Base-by-base conservation (phyloP, 2,888 invertebrate genomes). In the Drosophila pegasa region DNA sequence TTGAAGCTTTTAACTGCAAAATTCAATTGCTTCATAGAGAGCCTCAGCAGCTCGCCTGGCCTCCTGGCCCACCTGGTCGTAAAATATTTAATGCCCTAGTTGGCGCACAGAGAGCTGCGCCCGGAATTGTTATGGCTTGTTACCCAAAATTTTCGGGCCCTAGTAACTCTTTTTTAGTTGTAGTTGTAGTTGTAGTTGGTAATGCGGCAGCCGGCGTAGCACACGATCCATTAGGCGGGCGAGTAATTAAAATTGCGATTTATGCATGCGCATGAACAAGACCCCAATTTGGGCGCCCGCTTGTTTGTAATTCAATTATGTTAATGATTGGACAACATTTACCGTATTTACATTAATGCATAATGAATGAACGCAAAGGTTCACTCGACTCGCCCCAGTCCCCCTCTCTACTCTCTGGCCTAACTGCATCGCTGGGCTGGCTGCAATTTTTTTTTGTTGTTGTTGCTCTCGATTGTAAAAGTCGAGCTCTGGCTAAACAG, bases 321-420 rank as follows among this genome's bases (percentile, higher is more conserved):
- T 91, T 90, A 90, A 90, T 90, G 91, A 90, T 91, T 90, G 90
- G 88, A 91, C 90, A 91, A 90, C 90, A 90, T 91, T 91, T 90
- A 90, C 90, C 90, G 91, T 90, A 90, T 90, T 90, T 90, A 90
- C 90, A 90, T 90, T 91, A 91, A 91, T 91, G 90, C 91, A 90
- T 91, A 91, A 90, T 90, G 90, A 91, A 91, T 90, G 88, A 90
- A 85, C 78, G 74, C 43, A 48, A 33, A 48, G 33, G 33, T n/a
- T 29, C 45, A 1, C 25, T 25, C 16, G 25, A 25, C 45, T 37
- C 33, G 14, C 18, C 1, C 8, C 29, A 29, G 29, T 8, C 5
- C 25, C 51, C 8, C 55, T 38, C 29, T 12, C 40, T 56, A 20
- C 9, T 27, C 38, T 38, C 37, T 60, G 52, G 73, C 78, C 82